Conservation (phyloP, 2,113 vertebrate species). For the Caloenas nicobarica region DNA sequence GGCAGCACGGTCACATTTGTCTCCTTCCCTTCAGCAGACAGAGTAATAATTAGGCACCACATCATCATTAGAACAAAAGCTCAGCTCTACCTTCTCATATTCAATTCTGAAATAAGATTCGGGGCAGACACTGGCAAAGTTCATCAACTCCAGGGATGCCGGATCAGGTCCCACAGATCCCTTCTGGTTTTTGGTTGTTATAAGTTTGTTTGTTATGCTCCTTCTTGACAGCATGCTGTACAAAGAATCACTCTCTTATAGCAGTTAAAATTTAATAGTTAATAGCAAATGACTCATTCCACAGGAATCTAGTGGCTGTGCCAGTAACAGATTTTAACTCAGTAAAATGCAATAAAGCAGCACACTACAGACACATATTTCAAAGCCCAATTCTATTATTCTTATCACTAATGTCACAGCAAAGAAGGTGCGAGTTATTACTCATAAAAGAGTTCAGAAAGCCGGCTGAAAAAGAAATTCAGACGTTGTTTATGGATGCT, state of each 20-base stretch:
- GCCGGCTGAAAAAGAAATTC: background rate
- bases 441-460: background rate
- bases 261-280: slow-evolving; percentile 66
- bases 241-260: background rate
- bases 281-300: slow-evolving; percentile 62
- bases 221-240: background rate
- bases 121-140: background rate
- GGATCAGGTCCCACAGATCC: background rate
- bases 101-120: background rate
- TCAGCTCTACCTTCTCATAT: background rate
- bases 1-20: accelerated
- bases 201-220: background rate
- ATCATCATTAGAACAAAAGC: background rate
- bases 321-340: slow-evolving; percentile 27
- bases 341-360: slow-evolving; percentile 22
- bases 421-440: background rate
- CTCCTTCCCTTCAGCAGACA: background rate
- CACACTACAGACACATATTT: background rate
- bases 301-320: background rate
- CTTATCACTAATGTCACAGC: background rate
- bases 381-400: background rate
- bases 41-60: background rate
- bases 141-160: background rate
- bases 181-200: background rate
- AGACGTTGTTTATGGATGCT: background rate